Conservation (phyloP, 2,797 vertebrate genomes). For the Crocidura indochinensis region DNA sequence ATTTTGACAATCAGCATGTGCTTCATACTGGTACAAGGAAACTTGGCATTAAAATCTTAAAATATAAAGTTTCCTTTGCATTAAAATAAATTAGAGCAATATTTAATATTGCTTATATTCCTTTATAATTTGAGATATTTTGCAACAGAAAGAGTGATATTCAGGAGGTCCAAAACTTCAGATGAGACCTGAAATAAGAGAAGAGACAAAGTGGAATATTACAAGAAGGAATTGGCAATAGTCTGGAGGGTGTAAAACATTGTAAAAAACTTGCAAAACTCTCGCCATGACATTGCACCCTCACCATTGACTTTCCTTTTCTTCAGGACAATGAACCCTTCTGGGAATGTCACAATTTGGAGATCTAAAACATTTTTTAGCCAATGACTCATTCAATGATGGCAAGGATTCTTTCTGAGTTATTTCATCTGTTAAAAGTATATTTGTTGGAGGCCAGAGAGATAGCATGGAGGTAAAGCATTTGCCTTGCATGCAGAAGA, state of each 20-base stretch:
- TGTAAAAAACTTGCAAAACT: slow-evolving; percentile 34
- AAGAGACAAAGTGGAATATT: slow-evolving; percentile 15
- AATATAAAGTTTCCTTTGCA: too few relatives aligned
- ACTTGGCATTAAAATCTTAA: too few relatives aligned
- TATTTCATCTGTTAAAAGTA: slow-evolving; percentile 47
- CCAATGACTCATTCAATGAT: not conserved
- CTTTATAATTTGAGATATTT: slow-evolving; percentile 5
- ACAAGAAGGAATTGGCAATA: not conserved
- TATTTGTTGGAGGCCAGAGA: too few relatives aligned
- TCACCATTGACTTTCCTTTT: too few relatives aligned
- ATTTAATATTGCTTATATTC: not conserved
- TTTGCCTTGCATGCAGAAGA: too few relatives aligned
- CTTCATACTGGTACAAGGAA: not conserved
- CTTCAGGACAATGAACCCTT: not conserved
- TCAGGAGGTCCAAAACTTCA: not conserved
- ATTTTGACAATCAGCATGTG: not conserved
- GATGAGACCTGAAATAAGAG: not conserved
- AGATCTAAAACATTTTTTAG: not conserved
- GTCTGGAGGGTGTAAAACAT: not conserved
- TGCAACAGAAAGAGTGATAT: slow-evolving; percentile 31
- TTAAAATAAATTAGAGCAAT: too few relatives aligned
- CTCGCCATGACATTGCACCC: not conserved
- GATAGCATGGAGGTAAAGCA: too few relatives aligned
- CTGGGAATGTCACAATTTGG: slow-evolving; percentile 12
- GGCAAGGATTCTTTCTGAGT: not conserved